Evolutionary conservation across 2,888 invertebrate species (phyloP), one percentile per base, ranked within the genome.

Genomic region (Eustalomyia histrio): DNA sequence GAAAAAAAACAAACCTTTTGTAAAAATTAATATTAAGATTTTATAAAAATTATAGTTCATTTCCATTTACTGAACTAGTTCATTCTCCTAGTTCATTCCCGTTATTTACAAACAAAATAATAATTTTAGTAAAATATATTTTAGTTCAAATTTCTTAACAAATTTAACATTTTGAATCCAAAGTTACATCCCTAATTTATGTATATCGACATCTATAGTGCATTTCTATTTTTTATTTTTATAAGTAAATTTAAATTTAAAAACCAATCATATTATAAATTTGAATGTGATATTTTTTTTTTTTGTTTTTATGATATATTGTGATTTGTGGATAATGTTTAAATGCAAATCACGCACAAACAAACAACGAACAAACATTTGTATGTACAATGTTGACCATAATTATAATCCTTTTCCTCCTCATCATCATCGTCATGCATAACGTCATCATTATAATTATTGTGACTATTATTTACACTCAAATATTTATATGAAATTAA

Each of bases 311-410:
- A n/a, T 47, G n/a, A 4, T 47, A n/a, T n/a, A n/a, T n/a, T 47
- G 50, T 78, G 67, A 72, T 78, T 78, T 78, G 78, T 35, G 78
- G 78, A 72, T 60, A n/a, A 55, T 72, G 10, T 78, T 35, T 60
- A 60, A 50, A 78, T 67, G 60, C 72, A 78, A 78, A 78, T 67
- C 78, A 78, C 61, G 78, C 67, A 67, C 60, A 53, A 60, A 52
- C 21, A 29, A 29, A 24, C 29, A 58, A 58, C 29, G 7, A 24
- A 12, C 55, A 55, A 55, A 16, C 50, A 50, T 7, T 39, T 39
- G 39, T 74, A 6, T 7, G 7, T 29, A 60, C 17, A 75, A 61
- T 50, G 33, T 61, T 75, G n/a, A 68, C 65, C 65, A 67, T 75
- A 18, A 39, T 53, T 16, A 3, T 39, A 12, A 12, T 39, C n/a